Conservation (phyloP, 2,888 invertebrate genomes). For the Tetragonisca angustula region DNA sequence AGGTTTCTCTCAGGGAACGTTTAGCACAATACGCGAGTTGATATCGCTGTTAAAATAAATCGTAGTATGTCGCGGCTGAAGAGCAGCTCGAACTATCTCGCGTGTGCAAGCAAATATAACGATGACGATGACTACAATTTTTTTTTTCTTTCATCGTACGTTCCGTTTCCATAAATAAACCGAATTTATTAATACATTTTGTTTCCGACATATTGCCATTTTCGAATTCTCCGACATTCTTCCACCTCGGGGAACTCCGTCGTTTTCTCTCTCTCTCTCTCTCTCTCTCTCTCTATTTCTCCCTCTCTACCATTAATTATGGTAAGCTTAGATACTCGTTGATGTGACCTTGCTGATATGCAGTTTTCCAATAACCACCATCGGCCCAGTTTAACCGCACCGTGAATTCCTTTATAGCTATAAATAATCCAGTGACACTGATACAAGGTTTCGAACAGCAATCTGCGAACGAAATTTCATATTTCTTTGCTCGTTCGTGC, state of each 20-base stretch:
- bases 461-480: slow-evolving; percentile 39
- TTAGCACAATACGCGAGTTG: not conserved
- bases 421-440: slow-evolving; percentile 76
- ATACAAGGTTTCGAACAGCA: slow-evolving; percentile 51
- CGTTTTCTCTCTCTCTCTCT: not conserved
- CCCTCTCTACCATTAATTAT: slow-evolving; percentile 33
- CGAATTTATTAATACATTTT: slow-evolving; percentile 52
- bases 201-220: slow-evolving; percentile 27
- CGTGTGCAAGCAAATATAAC: slow-evolving; percentile 49
- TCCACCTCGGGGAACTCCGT: not conserved
- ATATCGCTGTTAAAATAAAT: slow-evolving; percentile 22
- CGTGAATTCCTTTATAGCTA: slow-evolving; percentile 80
- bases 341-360: slow-evolving; percentile 72
- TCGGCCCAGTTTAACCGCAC: slow-evolving; percentile 79
- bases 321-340: slow-evolving; percentile 46
- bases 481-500: not conserved
- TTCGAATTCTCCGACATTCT: slow-evolving; percentile 8
- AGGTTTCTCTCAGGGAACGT: not conserved
- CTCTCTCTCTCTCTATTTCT: not conserved
- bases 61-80: slow-evolving; percentile 2
- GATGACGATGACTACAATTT: slow-evolving; percentile 37
- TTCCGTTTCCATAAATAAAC: slow-evolving; percentile 52
- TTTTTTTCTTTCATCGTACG: slow-evolving; percentile 35
- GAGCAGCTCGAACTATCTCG: slow-evolving; percentile 16
- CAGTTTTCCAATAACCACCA: slow-evolving; percentile 80